Conservation (phyloP, 2,888 invertebrate species). For the Rhopalosiphum nymphaeae region DNA sequence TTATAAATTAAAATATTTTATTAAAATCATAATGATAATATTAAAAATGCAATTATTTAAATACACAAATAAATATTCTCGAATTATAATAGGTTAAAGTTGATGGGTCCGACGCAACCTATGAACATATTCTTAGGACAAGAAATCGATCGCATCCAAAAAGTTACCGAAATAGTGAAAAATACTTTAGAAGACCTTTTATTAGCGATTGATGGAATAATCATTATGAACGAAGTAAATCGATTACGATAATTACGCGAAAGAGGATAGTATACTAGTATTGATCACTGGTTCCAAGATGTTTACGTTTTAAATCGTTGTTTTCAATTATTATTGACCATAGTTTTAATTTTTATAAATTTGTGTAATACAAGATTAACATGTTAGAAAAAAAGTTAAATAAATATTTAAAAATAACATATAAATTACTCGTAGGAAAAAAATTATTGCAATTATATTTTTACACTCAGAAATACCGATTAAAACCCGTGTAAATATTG, state of each 20-base stretch:
- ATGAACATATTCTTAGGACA: constrained; percentile 94
- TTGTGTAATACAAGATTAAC: background rate
- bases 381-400: no score
- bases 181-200: constrained; percentile 88
- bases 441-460: background rate
- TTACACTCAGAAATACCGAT: background rate
- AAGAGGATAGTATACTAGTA: background rate
- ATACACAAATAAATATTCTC: background rate
- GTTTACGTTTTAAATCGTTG: no score
- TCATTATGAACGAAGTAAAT: constrained; percentile 92
- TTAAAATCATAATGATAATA: background rate
- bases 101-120: constrained; percentile 90
- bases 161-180: constrained; percentile 80
- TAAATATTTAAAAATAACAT: no score
- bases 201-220: constrained; percentile 96
- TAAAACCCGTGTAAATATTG: background rate
- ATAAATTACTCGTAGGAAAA: background rate
- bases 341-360: background rate
- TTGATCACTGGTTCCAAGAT: no score
- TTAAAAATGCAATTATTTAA: background rate
- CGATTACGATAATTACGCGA: background rate
- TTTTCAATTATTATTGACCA: background rate
- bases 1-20: background rate
- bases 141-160: constrained; percentile 85
- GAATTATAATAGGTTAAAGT: background rate